phyloP scores from a whole-genome alignment of 2,888 invertebrate genomes.

The Ferrisia virgata region DNA sequence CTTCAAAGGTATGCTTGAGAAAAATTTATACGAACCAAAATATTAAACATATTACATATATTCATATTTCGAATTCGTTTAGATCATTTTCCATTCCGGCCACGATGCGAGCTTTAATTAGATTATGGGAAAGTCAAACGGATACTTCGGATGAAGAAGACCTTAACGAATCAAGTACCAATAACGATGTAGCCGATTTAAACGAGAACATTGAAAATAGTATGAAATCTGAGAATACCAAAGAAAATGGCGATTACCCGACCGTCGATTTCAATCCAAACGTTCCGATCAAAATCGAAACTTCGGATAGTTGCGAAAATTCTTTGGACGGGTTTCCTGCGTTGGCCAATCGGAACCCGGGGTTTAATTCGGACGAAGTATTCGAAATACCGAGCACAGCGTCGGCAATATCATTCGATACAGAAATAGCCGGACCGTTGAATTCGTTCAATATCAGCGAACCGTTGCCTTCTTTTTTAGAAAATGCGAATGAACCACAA shows the following conservation, averaged over 20 bases:
- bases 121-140: conserved; percentile 76
- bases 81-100: conserved; percentile 87
- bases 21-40: neutral
- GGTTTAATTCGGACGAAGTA: neutral
- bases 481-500: conserved; percentile 9
- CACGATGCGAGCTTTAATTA: conserved; percentile 81
- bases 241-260: conserved; percentile 23
- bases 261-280: neutral
- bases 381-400: neutral
- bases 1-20: conserved; percentile 64
- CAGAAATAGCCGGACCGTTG: neutral
- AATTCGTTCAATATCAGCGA: neutral
- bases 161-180: conserved; percentile 33
- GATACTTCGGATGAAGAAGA: conserved; percentile 51
- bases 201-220: conserved; percentile 25
- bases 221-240: conserved; percentile 17
- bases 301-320: conserved; percentile 29
- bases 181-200: conserved; percentile 37
- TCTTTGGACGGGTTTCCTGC: conserved; percentile 33
- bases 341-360: neutral
- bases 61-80: conserved; percentile 27
- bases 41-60: neutral
- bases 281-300: conserved; percentile 34
- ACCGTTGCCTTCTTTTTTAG: conserved; percentile 40
- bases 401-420: neutral